Conservation (phyloP, 1,140 invertebrate species). For the Atopsyche davidsoni region DNA sequence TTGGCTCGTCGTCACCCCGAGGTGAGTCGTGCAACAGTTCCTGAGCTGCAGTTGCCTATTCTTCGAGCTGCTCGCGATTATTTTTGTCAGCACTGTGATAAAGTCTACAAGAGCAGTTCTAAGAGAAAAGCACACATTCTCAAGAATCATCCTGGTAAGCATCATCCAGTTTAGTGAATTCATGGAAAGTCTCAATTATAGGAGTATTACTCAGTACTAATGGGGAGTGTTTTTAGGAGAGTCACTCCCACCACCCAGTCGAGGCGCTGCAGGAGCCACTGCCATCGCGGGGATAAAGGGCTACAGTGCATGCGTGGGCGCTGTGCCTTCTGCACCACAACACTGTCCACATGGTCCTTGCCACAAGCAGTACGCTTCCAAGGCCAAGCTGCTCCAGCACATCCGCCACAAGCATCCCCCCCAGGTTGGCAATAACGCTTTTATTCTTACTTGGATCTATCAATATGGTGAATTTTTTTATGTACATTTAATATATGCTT, state of each 20-base stretch:
- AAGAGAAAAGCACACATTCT: slow-evolving; percentile 80
- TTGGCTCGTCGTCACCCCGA: slow-evolving; percentile 79
- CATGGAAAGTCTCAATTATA: not conserved
- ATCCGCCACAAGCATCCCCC: slow-evolving; percentile 24
- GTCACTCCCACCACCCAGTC: slow-evolving; percentile 55
- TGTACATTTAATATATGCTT: no score
- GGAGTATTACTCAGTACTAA: not conserved
- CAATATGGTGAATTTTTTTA: no score
- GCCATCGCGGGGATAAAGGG: slow-evolving; percentile 39
- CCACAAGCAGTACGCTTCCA: slow-evolving; percentile 78
- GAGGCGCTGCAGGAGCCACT: slow-evolving; percentile 45
- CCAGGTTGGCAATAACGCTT: no score
- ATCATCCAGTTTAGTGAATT: no score
- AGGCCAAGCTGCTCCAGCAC: slow-evolving; percentile 76
- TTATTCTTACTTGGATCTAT: no score
- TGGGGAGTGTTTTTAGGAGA: slow-evolving; percentile 15
- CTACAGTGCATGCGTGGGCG: slow-evolving; percentile 66
- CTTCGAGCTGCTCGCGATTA: slow-evolving; percentile 73
- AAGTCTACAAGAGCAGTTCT: slow-evolving; percentile 80
- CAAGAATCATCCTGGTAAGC: slow-evolving; percentile 76
- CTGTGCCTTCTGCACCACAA: slow-evolving; percentile 66
- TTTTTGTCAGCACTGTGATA: slow-evolving; percentile 82
- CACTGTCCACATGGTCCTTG: slow-evolving; percentile 64
- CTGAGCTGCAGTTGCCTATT: slow-evolving; percentile 78
- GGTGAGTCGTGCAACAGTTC: slow-evolving; percentile 65